A percentile compares a stretch with the other conserved stretches of the same genome.
Conservation (phyloP, 2,113 vertebrate genomes). For the Furnarius figulus region DNA sequence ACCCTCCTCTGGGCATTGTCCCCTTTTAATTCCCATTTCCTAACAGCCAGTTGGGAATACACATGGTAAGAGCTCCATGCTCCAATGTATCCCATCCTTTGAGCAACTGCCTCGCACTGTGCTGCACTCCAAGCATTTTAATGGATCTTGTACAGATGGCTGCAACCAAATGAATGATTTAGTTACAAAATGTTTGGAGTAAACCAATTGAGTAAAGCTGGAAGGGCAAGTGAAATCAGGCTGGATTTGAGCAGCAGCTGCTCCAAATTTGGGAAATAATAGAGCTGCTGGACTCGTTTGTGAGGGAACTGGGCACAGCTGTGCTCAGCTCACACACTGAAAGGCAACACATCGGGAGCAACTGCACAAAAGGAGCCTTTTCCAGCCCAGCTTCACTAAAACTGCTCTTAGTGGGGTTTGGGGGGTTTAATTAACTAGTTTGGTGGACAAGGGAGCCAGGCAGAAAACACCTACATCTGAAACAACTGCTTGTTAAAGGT, state of each 20-base stretch:
- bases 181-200: slow-evolving; percentile 46
- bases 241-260: slow-evolving; percentile 61
- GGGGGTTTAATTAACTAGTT: rapidly evolving
- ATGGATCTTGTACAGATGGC: neutral
- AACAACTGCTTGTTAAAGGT: neutral
- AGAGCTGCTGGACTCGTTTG: slow-evolving; percentile 30
- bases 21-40: neutral
- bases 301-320: slow-evolving; percentile 49
- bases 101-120: neutral
- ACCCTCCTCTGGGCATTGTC: neutral
- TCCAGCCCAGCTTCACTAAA: neutral
- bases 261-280: slow-evolving; percentile 48
- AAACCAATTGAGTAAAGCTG: slow-evolving; percentile 35
- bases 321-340: neutral
- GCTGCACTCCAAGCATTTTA: neutral
- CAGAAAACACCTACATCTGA: neutral
- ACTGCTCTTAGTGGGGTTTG: too few species aligned
- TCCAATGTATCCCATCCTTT: neutral
- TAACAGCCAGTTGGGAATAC: neutral
- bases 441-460: neutral
- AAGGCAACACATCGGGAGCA: neutral
- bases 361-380: neutral
- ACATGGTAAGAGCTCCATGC: rapidly evolving
- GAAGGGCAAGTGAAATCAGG: slow-evolving; percentile 21
- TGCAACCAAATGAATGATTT: neutral